Base-by-base conservation (phyloP, 1,140 invertebrate species). In the Aphis craccivora region DNA sequence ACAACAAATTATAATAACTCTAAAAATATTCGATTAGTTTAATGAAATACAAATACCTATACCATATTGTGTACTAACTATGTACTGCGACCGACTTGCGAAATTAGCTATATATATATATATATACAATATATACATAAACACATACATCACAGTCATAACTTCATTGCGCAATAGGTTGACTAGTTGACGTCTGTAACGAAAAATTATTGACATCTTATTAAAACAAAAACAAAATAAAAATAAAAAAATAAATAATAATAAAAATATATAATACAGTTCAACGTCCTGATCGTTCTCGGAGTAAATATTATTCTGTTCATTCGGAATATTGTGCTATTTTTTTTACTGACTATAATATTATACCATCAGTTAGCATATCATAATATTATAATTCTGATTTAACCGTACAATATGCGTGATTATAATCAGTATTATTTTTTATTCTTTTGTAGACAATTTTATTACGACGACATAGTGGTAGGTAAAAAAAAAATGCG, bases 241-340 rank as follows among this genome's bases (percentile, higher is more conserved):
- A 22, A 53, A 53, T 40, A 40, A 40, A 40, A 2, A 40, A 40
- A 40, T 40, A 40, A 40, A 45, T 45, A 45, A 48, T 18, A 51
- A 60, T 60, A 30, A 5, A 67, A n/a, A 76, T n/a, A 76, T n/a
- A n/a, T 18, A 76, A 76, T n/a, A 76, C 60, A 76, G 60, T 76
- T 76, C 60, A 76, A 76, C n/a, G 30, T 35, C 30, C 30, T n/a
- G 60, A n/a, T n/a, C 60, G 14, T 20, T n/a, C 60, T n/a, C n/a
- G 30, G 60, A 35, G 60, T 76, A 76, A 76, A 76, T 76, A 76
- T 76, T 76, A 76, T 76, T 76, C n/a, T 14, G 30, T 76, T 76
- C 60, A 35, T 76, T 76, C n/a, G 60, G 60, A 76, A 76, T 76
- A 76, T 67, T n/a, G 60, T 76, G 60, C 60, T 76, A 67, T 76